phyloP scores from a whole-genome alignment of 1,140 invertebrate species.

The Bilobella aurantiaca region DNA sequence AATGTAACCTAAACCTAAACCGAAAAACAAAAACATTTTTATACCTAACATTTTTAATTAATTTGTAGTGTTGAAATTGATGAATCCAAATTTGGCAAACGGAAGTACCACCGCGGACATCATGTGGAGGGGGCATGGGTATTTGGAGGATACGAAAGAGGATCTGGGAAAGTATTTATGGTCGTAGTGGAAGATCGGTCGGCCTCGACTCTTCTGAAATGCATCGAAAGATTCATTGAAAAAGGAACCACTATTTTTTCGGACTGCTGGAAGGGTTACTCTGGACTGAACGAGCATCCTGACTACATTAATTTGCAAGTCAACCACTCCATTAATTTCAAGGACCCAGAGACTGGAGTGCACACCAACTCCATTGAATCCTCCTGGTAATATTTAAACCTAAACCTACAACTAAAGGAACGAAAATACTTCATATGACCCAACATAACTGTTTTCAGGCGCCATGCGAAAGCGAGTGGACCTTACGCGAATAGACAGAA shows the following conservation, averaged over 20 bases:
- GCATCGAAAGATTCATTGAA: conserved; percentile 33
- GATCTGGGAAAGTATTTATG: no score
- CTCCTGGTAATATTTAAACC: background rate
- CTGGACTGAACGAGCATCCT: background rate
- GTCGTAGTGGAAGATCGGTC: no score
- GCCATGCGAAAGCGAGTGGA: background rate
- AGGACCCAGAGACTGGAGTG: background rate
- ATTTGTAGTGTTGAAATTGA: conserved; percentile 37
- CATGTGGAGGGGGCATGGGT: conserved; percentile 39
- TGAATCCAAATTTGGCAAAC: conserved; percentile 35
- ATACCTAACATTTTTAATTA: no score
- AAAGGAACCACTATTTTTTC: conserved; percentile 36
- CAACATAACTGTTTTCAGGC: no score
- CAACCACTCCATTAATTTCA: conserved; percentile 8
- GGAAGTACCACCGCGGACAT: conserved; percentile 37
- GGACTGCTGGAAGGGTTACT: conserved; percentile 35
- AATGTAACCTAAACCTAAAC: no score
- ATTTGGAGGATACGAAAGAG: conserved; percentile 39
- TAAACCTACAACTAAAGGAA: no score
- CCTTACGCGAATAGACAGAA: no score
- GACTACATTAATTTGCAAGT: conserved; percentile 3
- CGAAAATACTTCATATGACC: no score
- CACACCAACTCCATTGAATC: conserved; percentile 14
- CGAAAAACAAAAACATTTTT: no score
- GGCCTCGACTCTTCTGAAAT: conserved; percentile 22